These are phyloP conservation scores for Ibidorhyncha struthersii DNA, from an alignment of 2,113 vertebrate genomes.

Conservation along the genomic window DNA sequence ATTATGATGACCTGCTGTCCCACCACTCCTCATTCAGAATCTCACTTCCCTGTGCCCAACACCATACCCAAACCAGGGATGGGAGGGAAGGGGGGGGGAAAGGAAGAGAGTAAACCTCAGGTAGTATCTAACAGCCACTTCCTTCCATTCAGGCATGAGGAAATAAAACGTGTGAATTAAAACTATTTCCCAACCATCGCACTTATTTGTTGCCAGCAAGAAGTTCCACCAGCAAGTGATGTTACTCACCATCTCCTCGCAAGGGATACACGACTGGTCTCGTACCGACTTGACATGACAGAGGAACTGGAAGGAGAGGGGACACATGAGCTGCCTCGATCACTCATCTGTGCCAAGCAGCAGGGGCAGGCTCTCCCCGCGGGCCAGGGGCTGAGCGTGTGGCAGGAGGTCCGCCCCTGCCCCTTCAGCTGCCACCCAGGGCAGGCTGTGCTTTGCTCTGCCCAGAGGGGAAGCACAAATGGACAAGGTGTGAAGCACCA, in stretches of 20 bases:
- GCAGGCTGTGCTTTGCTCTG: not conserved
- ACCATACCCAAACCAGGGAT: not conserved
- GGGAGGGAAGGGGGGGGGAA: not conserved
- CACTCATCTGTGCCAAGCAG: not conserved
- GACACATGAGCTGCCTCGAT: not conserved
- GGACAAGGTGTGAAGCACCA: not conserved
- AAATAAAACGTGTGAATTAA: not conserved
- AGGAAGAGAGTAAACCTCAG: not conserved
- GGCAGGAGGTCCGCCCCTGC: not conserved
- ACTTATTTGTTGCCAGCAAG: not conserved
- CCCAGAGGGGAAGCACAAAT: rapidly evolving
- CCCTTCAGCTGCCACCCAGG: not conserved
- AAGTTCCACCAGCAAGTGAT: not conserved
- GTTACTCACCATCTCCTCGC: constrained; percentile 87
- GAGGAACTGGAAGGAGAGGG: constrained; percentile 82
- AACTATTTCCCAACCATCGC: rapidly evolving
- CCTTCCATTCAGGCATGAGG: not conserved
- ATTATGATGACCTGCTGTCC: not conserved
- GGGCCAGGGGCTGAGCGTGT: not conserved
- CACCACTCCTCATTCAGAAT: not conserved
- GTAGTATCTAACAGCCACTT: not conserved
- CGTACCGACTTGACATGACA: constrained; percentile 79
- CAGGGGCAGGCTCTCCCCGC: rapidly evolving
- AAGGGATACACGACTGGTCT: constrained; percentile 83
- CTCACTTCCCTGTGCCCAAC: not conserved